phyloP scores from a whole-genome alignment of 2,888 invertebrate genomes.

The Idaea dimidiata region DNA sequence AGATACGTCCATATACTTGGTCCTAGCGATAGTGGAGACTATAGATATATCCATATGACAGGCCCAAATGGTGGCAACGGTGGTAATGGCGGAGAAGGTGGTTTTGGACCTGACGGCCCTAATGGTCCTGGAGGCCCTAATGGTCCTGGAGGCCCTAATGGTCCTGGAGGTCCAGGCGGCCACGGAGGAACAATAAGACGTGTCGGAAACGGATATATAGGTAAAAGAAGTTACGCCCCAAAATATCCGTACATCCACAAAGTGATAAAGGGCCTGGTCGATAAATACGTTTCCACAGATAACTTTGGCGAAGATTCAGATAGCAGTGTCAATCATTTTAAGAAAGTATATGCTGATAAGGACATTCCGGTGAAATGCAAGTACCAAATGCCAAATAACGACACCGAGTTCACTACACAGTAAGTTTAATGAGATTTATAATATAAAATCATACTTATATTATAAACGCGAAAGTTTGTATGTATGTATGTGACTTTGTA shows the following conservation, averaged over 20 bases:
- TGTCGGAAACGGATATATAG: slow-evolving; percentile 53
- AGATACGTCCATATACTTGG: slow-evolving; percentile 71
- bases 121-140: slow-evolving; percentile 31
- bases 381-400: slow-evolving; percentile 49
- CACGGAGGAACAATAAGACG: slow-evolving; percentile 16
- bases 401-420: slow-evolving; percentile 58
- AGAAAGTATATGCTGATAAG: slow-evolving; percentile 51
- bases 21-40: slow-evolving; percentile 67
- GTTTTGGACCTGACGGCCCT: slow-evolving; percentile 30
- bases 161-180: slow-evolving; percentile 18
- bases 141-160: slow-evolving; percentile 32
- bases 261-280: slow-evolving; percentile 54
- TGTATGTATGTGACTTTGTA: too few species aligned
- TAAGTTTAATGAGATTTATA: slow-evolving; percentile 40
- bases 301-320: slow-evolving; percentile 48
- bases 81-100: slow-evolving; percentile 35
- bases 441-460: background rate
- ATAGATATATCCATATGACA: slow-evolving; percentile 71
- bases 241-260: slow-evolving; percentile 64
- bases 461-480: too few species aligned
- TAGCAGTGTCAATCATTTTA: slow-evolving; percentile 48
- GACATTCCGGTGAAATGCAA: slow-evolving; percentile 62
- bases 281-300: slow-evolving; percentile 59
- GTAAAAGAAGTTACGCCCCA: slow-evolving; percentile 57
- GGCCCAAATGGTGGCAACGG: slow-evolving; percentile 54